Base-by-base conservation (phyloP, 2,113 vertebrate genomes). In the Pterophyllum scalare region DNA sequence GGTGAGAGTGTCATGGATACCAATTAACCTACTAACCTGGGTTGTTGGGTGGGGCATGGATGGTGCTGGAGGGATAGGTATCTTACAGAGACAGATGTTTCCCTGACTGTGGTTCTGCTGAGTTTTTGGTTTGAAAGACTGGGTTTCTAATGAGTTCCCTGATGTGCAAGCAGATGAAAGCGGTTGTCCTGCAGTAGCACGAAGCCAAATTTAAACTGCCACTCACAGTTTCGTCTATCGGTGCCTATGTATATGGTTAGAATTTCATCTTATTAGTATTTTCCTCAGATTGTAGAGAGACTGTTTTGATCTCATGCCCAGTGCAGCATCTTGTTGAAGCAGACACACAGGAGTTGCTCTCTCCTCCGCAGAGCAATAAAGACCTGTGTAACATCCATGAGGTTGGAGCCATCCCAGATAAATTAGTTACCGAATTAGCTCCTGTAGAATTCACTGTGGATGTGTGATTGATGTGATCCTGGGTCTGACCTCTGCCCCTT, bases 381-480 rank as follows among this genome's bases (percentile, higher is more conserved):
- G 84, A 90, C 82, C 60, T 62, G 52, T 58, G 77, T 81, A 88
- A 62, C 58, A 79, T 86, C 83, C 75, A 83, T 20, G 61, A 87
- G 31, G 60, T 84, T 76, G 60, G 33, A 81, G 79, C 83, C 56
- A 26, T 82, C 62, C 79, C 74, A 78, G 85, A 89, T 79, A 92
- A 94, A 94, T 91, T 80, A 91, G 89, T 83, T 87, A 75, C 80
- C 19, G 74, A 91, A 91, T 88, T 87, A 92, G 86, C 87, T 56
- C 38, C 46, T 79, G 43, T 74, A 86, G 58, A 20, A 65, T 72
- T 89, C 38, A 82, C 75, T 64, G 61, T 56, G 78, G 77, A 75
- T 22, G 62, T 82, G 58, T 91, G 91, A 95, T 91, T 91, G 92
- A 94, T 92, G 88, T 80, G 85, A 89, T 72, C 80, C 82, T 58